Base-by-base conservation (phyloP, 1,140 invertebrate genomes). In the Lordiphosa clarofinis region DNA sequence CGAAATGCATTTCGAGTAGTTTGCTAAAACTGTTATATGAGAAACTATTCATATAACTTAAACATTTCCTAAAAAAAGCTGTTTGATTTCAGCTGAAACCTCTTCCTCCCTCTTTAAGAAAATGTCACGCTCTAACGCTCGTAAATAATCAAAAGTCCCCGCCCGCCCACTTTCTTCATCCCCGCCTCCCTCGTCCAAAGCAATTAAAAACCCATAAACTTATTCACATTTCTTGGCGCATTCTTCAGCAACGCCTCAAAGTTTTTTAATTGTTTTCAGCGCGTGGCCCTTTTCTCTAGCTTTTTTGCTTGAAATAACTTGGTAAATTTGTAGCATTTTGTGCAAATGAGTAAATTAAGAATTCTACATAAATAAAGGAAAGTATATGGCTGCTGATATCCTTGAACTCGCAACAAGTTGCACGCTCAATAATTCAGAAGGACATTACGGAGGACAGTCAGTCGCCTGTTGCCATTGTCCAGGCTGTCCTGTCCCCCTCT, bases 271-370 rank as follows among this genome's bases (percentile, higher is more conserved):
- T 78, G 1, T 82, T 82, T 64, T 72, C 60, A 63, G 59, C 43
- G 50, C 44, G 19, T 65, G 63, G 19, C 19, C 39, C 47, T 47
- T 56, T 64, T 55, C 50, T 12, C 21, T 35, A 4, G 5, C 28
- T 11, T 15, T 11, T 15, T 50, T 4, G 4, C 21, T 37, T 10
- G 72, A 68, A 81, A 82, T 72, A 76, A 59, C 72, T 82, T 84
- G 78, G 63, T 54, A 76, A 43, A 84, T 84, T 72, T 73, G 69
- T 69, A 72, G 69, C 62, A 62, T 69, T 82, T 72, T 53, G 72
- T 61, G 62, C 59, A 84, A 76, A 82, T 84, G 63, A 82, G 76
- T 84, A 73, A 82, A 84, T 82, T 82, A 73, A 84, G 56, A 44
- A 19, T 10, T 46, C 7, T 33, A 39, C 36, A 10, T 43, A 31